Conservation (phyloP, 2,797 vertebrate genomes). For the Onychomys leucogaster region DNA sequence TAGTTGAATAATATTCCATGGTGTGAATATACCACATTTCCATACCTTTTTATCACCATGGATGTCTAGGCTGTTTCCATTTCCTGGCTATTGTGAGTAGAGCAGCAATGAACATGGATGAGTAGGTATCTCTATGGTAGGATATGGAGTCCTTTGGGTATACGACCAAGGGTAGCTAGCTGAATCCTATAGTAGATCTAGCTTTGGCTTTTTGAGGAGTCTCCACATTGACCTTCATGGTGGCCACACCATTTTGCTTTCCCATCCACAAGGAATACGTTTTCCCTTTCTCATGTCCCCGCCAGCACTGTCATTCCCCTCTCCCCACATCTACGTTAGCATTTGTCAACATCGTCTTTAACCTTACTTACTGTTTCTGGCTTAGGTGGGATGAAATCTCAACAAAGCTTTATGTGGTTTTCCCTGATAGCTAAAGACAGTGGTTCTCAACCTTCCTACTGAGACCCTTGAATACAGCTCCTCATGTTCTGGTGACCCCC, state of each 20-base stretch:
- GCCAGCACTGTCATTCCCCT: background rate
- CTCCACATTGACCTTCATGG: background rate
- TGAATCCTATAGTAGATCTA: background rate
- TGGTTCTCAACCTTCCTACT: background rate
- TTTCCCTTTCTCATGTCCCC: no score
- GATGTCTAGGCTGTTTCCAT: background rate
- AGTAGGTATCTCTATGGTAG: background rate
- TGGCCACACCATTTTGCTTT: background rate
- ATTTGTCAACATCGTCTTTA: background rate
- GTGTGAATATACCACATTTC: background rate
- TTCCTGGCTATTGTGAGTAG: background rate
- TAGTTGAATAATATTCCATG: background rate
- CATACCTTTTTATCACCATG: background rate
- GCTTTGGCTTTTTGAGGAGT: background rate
- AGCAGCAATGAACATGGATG: background rate
- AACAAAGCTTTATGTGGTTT: background rate
- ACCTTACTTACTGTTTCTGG: background rate
- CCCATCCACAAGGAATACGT: no score
- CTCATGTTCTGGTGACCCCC: background rate
- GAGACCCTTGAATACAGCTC: background rate
- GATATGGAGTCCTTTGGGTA: background rate
- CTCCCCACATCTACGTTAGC: background rate
- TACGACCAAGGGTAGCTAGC: background rate
- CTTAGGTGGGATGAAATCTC: background rate
- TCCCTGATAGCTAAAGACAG: background rate